These are phyloP conservation scores for Psittacara wagleri DNA, from an alignment of 2,113 vertebrate species.

Conservation along the genomic window DNA sequence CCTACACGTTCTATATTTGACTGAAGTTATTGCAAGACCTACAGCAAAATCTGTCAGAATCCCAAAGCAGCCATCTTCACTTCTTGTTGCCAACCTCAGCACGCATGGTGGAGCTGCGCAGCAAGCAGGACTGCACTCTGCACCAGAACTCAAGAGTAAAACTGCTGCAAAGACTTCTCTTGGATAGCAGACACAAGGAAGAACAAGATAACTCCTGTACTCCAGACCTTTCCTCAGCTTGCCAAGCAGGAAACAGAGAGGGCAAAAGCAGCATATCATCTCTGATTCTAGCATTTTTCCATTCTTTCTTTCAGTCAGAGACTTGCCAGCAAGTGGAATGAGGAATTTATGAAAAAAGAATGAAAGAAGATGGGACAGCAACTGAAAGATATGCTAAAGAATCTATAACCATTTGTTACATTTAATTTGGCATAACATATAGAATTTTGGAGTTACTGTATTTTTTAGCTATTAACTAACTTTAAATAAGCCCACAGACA, in stretches of 20 bases:
- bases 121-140: neutral
- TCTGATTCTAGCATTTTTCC: neutral
- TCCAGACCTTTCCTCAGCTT: neutral
- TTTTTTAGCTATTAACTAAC: neutral
- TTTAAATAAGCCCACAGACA: neutral
- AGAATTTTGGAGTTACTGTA: neutral
- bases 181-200: neutral
- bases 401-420: neutral
- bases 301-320: neutral
- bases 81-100: neutral
- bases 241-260: neutral
- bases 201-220: neutral
- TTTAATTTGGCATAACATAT: neutral
- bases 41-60: neutral
- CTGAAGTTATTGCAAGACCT: neutral
- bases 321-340: neutral
- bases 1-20: neutral
- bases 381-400: neutral
- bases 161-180: neutral
- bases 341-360: neutral
- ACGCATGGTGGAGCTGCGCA: accelerated
- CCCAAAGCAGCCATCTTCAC: neutral
- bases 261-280: neutral
- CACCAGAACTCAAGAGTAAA: neutral
- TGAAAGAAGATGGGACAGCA: neutral